phyloP scores from a whole-genome alignment of 2,888 invertebrate genomes.

The Acholoe squamosa region DNA sequence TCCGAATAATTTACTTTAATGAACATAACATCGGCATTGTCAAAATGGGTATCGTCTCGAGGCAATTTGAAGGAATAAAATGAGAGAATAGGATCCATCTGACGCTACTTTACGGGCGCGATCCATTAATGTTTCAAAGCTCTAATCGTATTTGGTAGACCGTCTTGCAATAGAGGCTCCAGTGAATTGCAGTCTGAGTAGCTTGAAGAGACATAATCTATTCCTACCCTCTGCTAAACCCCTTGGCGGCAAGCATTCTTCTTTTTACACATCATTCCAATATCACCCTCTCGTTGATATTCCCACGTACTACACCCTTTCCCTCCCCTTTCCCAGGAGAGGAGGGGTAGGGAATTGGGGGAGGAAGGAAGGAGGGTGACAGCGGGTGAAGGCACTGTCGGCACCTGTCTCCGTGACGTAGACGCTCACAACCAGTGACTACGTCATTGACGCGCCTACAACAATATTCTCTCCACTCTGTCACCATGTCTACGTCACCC shows the following conservation, averaged over 20 bases:
- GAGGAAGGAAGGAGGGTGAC: not conserved
- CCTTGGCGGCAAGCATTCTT: not conserved
- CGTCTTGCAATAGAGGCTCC: too few relatives aligned
- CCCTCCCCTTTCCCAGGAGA: too few relatives aligned
- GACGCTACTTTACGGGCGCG: too few relatives aligned
- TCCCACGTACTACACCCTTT: not conserved
- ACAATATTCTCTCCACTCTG: constrained; percentile 17
- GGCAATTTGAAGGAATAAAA: too few relatives aligned
- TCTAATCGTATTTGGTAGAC: too few relatives aligned
- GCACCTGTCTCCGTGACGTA: not conserved
- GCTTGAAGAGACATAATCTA: too few relatives aligned
- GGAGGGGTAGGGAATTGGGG: not conserved
- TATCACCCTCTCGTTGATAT: not conserved
- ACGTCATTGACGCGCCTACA: not conserved
- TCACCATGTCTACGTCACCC: not conserved
- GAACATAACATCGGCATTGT: too few relatives aligned
- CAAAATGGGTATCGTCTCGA: too few relatives aligned
- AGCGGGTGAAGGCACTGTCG: not conserved
- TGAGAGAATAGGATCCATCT: too few relatives aligned
- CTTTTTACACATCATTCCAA: constrained; percentile 1
- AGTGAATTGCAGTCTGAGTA: too few relatives aligned
- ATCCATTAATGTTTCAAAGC: too few relatives aligned
- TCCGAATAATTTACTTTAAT: too few relatives aligned
- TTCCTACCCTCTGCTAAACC: not conserved
- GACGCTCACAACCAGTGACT: not conserved